Base-by-base conservation (phyloP, 1,140 invertebrate genomes). In the Drosophila kohkoa region DNA sequence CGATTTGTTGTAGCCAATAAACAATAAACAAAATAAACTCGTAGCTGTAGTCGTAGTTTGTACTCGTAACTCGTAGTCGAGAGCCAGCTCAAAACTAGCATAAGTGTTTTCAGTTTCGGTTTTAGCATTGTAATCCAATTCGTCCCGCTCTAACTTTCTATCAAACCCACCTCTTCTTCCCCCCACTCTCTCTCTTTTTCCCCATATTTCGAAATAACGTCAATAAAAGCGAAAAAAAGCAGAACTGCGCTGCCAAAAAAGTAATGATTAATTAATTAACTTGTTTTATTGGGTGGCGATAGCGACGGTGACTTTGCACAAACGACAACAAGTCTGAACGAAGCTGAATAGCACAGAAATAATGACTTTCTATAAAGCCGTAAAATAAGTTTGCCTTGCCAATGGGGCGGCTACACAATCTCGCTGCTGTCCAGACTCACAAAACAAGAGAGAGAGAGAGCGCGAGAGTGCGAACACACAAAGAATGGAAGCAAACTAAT, bases 261-360 rank as follows among this genome's bases (percentile, higher is more conserved):
- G 79, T 89, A 83, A 88, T 88, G 83, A 88, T 88, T 89, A 88
- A 88, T 88, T 89, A 89, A 88, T 83, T 88, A 88, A 88, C 38
- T 88, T 88, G 80, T 89, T 88, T 89, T 80, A 89, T 83, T 88
- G 75, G 63, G 64, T 83, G 80, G 81, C 45, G 46, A 59, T 52
- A 57, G 16, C 41, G 51, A 25, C 35, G 20, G 35, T 45, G 57
- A 59, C 57, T 59, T 59, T 46, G 28, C 41, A 59, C 5, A 38
- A 54, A 52, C 28, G 20, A 13, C 41, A 11, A 49, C 41, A 0
- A 35, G 10, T 30, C 15, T 30, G 28, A 57, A 25, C 16, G 28
- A 28, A 10, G 7, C 35, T 38, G 16, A 51, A n/a, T 48, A 28
- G 48, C 38, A 52, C 60, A 63, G 20, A 52, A 64, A 52, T 52